Conservation (phyloP, 2,888 invertebrate species). For the Nesidiocoris tenuis region DNA sequence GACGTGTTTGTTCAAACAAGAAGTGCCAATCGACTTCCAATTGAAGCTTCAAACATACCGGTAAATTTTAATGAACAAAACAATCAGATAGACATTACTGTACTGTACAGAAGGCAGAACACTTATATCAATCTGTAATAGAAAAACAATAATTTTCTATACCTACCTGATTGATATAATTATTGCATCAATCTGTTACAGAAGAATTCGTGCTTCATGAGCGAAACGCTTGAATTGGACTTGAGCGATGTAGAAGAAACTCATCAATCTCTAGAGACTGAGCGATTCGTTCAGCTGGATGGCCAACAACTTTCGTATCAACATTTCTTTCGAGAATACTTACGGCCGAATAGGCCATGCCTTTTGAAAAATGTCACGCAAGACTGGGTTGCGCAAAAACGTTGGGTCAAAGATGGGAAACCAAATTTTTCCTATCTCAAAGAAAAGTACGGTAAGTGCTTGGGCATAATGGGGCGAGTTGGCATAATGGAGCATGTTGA, state of each 20-base stretch:
- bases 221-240: background rate
- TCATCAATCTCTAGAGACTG: background rate
- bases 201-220: background rate
- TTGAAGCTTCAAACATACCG: too few species aligned
- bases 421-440: constrained; percentile 66
- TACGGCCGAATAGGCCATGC: constrained; percentile 65
- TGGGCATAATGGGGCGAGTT: constrained; percentile 15
- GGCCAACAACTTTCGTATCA: constrained; percentile 55
- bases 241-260: background rate
- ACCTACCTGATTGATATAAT: too few species aligned
- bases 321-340: constrained; percentile 62
- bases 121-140: too few species aligned
- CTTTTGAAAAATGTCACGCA: constrained; percentile 64
- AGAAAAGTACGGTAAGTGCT: constrained; percentile 57
- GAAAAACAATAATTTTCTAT: too few species aligned
- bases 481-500: constrained; percentile 15
- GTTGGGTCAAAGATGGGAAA: constrained; percentile 62
- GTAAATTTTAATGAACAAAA: too few species aligned
- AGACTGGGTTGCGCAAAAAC: constrained; percentile 65
- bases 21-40: too few species aligned
- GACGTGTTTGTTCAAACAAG: too few species aligned
- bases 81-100: too few species aligned
- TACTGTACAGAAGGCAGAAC: too few species aligned
- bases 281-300: constrained; percentile 9
- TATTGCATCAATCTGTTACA: too few species aligned